Evolutionary conservation across 2,888 invertebrate species (phyloP).

Genomic region (Rhagophthalmus giganteus): DNA sequence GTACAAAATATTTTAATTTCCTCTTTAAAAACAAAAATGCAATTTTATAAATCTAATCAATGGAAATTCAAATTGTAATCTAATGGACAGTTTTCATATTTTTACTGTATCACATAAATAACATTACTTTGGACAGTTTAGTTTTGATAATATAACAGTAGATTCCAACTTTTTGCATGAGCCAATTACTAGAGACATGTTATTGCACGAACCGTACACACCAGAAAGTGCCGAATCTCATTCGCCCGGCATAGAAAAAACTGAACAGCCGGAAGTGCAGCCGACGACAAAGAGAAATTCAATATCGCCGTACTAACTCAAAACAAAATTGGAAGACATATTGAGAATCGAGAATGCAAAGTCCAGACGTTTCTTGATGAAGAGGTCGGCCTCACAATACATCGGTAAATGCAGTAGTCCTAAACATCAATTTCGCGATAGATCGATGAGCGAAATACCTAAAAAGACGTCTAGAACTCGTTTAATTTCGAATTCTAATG

Average conservation of each 20-base stretch:
- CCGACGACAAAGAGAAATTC: slow-evolving; percentile 38
- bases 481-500: slow-evolving; percentile 38
- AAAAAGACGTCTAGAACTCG: slow-evolving; percentile 34
- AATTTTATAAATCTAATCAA: not conserved
- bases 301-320: slow-evolving; percentile 67
- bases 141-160: slow-evolving; percentile 45
- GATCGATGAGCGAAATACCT: slow-evolving; percentile 48
- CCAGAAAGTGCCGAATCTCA: slow-evolving; percentile 82
- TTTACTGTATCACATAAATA: not conserved
- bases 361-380: slow-evolving; percentile 38
- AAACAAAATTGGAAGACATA: slow-evolving; percentile 62
- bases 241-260: slow-evolving; percentile 64
- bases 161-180: slow-evolving; percentile 59
- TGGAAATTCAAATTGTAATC: too few relatives aligned
- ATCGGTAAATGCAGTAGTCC: slow-evolving; percentile 23
- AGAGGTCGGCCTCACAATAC: slow-evolving; percentile 45
- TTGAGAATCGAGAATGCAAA: slow-evolving; percentile 40
- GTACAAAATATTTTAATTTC: not conserved
- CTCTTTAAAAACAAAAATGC: not conserved
- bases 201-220: slow-evolving; percentile 72
- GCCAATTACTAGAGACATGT: slow-evolving; percentile 55
- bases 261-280: slow-evolving; percentile 45
- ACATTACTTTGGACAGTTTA: slow-evolving; percentile 11
- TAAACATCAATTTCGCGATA: slow-evolving; percentile 32
- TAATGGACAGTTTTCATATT: not conserved